Base-by-base conservation (phyloP, 2,797 vertebrate genomes). In the Glyptemys insculpta region DNA sequence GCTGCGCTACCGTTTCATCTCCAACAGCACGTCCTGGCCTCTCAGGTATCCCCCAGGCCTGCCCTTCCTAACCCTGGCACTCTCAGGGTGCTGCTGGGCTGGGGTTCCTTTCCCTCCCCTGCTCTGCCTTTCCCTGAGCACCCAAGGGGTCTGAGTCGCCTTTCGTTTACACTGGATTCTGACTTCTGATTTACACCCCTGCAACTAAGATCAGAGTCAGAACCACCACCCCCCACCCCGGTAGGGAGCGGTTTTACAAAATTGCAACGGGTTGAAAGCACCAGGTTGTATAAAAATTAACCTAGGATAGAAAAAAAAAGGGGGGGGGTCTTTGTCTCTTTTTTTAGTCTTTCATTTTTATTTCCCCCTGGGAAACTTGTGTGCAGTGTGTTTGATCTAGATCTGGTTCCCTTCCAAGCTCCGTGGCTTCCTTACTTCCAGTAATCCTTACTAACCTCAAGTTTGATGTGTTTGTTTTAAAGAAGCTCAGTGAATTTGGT, bases 21-120 rank as follows among this genome's bases (percentile, higher is more conserved):
- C 95, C 99, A 99, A 97, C 99, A 99, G 97, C 99, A 99, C 23
- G 99, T 99, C 96, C 97, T 99, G 98, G 99, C 99, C 85, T 99
- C 99, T 0, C 99, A 99, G 99, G 99, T 99, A 99, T 97, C 18
- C 6, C 3, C 12, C n/a, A 14, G 44, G 27, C 19, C 27, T 31
- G 15, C 12, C 3, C 29, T 5, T 2, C 56, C 57, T 16, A 12
- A 3, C 5, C 29, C 57, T 1, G 12, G 57, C 27, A 9, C 53
- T 9, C 53, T 23, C 53, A 9, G 53, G 53, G 8, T 23, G 53
- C 53, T 54, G 53, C 53, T 54, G 21, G 8, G 53, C 53, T 54
- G 21, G 21, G 53, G 9, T 23, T 23, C 53, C 53, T 23, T 54
- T 18, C 53, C 53, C 52, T 53, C 21, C 47, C 8, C 47, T 47